Evolutionary conservation across 2,888 invertebrate genomes (phyloP).

Genomic region (Papilio gigon): DNA sequence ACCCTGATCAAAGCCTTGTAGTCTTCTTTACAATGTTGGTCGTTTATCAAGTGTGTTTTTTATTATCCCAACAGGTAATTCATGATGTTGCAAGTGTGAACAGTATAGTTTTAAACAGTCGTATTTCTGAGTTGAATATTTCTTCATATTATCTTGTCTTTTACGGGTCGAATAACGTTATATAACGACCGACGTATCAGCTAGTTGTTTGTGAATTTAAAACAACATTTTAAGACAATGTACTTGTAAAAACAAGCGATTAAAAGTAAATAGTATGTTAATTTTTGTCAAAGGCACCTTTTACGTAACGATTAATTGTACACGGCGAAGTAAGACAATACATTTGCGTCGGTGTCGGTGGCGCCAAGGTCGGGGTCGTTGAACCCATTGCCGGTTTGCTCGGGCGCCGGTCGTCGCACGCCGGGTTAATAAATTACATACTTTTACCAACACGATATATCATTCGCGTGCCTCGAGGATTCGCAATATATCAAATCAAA

Average conservation of each 20-base stretch:
- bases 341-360: slow-evolving; percentile 65
- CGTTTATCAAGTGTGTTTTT: background rate
- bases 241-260: background rate
- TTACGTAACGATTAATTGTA: slow-evolving; percentile 57
- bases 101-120: background rate
- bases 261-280: slow-evolving; percentile 17
- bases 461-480: slow-evolving; percentile 12
- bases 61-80: background rate
- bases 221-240: background rate
- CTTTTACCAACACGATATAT: slow-evolving; percentile 41
- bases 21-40: slow-evolving; percentile 9
- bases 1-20: slow-evolving; percentile 23
- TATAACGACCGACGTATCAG: too few relatives aligned
- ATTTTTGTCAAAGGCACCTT: slow-evolving; percentile 24
- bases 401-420: slow-evolving; percentile 48
- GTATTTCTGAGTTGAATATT: background rate
- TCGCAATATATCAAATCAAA: slow-evolving; percentile 17
- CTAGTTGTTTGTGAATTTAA: background rate
- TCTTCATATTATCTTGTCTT: too few relatives aligned
- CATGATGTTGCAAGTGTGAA: background rate
- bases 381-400: slow-evolving; percentile 74
- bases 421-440: slow-evolving; percentile 56
- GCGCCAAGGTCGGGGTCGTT: slow-evolving; percentile 77
- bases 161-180: background rate
- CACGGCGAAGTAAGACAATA: slow-evolving; percentile 57